Evolutionary conservation across 2,797 vertebrate species (phyloP).

Genomic region (Anguilla anguilla): DNA sequence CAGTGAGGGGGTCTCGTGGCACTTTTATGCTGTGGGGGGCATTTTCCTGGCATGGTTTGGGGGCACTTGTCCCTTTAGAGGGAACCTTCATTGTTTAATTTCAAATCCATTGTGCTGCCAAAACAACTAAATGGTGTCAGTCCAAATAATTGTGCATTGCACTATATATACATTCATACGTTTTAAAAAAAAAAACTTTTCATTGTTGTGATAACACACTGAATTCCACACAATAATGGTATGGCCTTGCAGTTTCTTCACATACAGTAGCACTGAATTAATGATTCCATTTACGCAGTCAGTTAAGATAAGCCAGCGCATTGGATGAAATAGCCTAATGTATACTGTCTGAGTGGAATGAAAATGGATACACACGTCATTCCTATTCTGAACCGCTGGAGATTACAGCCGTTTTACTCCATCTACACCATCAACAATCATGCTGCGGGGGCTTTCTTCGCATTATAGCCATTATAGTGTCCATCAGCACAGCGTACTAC

Average conservation of each 20-base stretch:
- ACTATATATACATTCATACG: conserved; percentile 42
- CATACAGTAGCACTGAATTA: conserved; percentile 36
- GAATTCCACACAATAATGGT: conserved; percentile 7
- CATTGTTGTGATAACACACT: background rate
- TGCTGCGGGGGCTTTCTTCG: background rate
- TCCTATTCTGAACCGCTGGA: background rate
- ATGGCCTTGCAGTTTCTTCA: conserved; percentile 22
- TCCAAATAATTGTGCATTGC: background rate
- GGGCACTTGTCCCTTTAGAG: too few relatives aligned
- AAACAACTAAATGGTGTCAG: too few relatives aligned
- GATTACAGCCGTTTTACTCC: background rate
- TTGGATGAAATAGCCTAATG: conserved; percentile 1
- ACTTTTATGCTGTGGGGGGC: too few relatives aligned
- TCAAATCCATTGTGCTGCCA: too few relatives aligned
- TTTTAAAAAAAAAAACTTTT: too few relatives aligned
- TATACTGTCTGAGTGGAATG: conserved; percentile 9
- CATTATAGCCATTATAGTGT: background rate
- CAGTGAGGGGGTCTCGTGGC: too few relatives aligned
- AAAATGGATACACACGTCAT: conserved; percentile 13
- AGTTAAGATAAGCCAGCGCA: background rate
- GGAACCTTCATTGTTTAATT: too few relatives aligned
- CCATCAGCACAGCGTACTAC: background rate
- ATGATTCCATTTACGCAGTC: conserved; percentile 35
- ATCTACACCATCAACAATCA: conserved; percentile 11
- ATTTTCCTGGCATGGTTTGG: too few relatives aligned